Evolutionary conservation across 2,888 invertebrate species (phyloP), one percentile per base, ranked within the genome.

Genomic region (Cephus sareptanus): DNA sequence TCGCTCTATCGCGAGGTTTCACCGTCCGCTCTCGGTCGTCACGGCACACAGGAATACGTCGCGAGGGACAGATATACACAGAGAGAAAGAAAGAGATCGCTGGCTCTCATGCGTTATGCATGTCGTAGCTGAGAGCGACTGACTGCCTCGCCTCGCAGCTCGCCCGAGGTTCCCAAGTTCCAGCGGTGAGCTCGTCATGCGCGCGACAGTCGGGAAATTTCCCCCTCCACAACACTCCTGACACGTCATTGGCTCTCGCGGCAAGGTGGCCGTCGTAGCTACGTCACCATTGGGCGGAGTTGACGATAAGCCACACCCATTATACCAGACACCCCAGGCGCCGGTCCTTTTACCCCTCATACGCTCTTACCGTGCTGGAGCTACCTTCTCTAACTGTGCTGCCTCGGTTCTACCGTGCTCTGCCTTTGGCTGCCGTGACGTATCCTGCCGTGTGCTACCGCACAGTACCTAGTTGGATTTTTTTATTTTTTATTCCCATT

Each of bases 91-190:
- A 88, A 86, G 87, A 87, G 86, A 89, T 87, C 87, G 87, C 88
- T 89, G 84, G 89, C 92, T 92, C 93, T 94, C 93, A 94, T 94
- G 94, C 93, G 94, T 94, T 93, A 93, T 93, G 93, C 93, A 93
- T 93, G 93, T 92, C 92, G 91, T 91, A 90, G 89, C 89, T 92
- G 93, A 93, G 92, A 93, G 93, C 93, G 92, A 93, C 93, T 91
- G 90, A 90, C 90, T 90, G 92, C 92, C 89, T 91, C 87, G 90
- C 88, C 89, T 89, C 88, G 87, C 87, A 88, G 86, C 89, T 90
- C 83, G 87, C 87, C 85, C 87, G 90, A 90, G 88, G 88, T 90
- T 88, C 89, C 89, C 88, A 84, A 89, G 85, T 82, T 85, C 87
- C 86, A 85, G 86, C 85, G 84, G 84, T 81, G 83, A 83, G 78